phyloP scores from a whole-genome alignment of 2,113 vertebrate species.

The Otis tarda region DNA sequence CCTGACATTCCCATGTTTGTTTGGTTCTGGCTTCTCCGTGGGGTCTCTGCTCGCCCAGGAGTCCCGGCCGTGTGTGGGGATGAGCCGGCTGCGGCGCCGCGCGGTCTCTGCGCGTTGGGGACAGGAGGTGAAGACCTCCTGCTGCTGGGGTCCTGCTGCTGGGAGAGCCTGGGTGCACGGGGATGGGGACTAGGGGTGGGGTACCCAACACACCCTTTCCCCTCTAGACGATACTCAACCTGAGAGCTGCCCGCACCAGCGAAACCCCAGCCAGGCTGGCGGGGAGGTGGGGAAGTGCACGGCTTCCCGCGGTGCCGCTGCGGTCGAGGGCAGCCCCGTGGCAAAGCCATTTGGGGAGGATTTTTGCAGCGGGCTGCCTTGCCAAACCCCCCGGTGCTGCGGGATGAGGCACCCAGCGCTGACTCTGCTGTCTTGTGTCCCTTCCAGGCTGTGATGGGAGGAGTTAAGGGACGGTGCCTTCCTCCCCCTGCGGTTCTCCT shows the following conservation, averaged over 20 bases:
- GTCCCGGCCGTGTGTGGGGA: fast-evolving
- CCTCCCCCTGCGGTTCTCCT: slow-evolving; percentile 65
- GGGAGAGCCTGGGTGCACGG: fast-evolving
- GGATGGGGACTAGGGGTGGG: neutral
- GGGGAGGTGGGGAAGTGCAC: neutral
- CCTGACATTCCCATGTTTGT: neutral
- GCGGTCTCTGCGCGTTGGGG: fast-evolving
- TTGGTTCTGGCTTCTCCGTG: fast-evolving
- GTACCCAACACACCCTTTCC: neutral
- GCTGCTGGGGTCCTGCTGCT: neutral
- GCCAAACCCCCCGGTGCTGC: fast-evolving
- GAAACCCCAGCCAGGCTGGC: neutral
- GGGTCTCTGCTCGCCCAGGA: neutral
- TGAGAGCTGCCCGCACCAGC: neutral
- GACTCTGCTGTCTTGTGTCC: neutral
- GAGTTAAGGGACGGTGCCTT: slow-evolving; percentile 75
- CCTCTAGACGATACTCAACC: neutral
- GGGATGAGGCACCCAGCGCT: fast-evolving
- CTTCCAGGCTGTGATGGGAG: slow-evolving; percentile 84
- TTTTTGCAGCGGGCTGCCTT: neutral
- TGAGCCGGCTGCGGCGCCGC: fast-evolving
- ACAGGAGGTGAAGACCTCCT: fast-evolving
- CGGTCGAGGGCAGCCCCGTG: fast-evolving
- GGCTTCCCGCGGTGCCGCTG: neutral
- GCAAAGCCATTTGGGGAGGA: neutral